Evolutionary conservation across 2,797 vertebrate genomes (phyloP), one percentile per base, ranked within the genome.

Genomic region (Gallirallus australis): DNA sequence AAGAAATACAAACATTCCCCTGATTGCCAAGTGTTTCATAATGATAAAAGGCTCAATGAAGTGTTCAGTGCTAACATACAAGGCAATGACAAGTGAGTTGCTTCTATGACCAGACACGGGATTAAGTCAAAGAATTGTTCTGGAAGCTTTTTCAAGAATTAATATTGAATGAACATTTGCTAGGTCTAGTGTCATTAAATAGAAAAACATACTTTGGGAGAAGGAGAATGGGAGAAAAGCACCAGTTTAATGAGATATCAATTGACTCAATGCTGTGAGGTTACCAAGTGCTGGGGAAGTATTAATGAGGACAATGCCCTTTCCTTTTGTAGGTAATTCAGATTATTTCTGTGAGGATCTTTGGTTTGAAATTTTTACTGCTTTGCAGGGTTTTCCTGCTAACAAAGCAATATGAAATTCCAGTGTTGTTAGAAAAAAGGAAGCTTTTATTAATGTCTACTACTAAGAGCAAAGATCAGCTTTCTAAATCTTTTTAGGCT

Each of bases 91-190:
- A 92, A 61, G 28, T 20, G 72, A 57, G 45, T 57, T 54, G 47
- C 79, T 93, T 23, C 71, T 94, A 11, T 24, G 59, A 48, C 25
- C 52, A 86, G 68, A 71, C 15, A 13, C 19, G 71, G 40, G 61
- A 78, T 86, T 75, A 81, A 21, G 94, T 95, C 70, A 96, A 95
- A 96, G 52, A 96, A 85, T 94, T 72, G 90, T 95, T 96, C 72
- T 87, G 37, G 91, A 86, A 40, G 48, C n/a, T 79, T 95, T 93
- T 95, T 83, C 39, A 88, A 80, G 30, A 92, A 92, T 77, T 69
- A 57, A 61, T 93, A 42, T 93, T 91, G 56, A 96, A 87, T 73
- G 42, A 96, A 71, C 4, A 19, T 91, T 93, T 94, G 86, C 24
- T 45, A 93, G 35, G 10, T 83, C 92, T 95, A 90, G 73, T 83